Evolutionary conservation across 1,140 invertebrate species (phyloP), one percentile per base, ranked within the genome.

Genomic region (Heliothis virescens): DNA sequence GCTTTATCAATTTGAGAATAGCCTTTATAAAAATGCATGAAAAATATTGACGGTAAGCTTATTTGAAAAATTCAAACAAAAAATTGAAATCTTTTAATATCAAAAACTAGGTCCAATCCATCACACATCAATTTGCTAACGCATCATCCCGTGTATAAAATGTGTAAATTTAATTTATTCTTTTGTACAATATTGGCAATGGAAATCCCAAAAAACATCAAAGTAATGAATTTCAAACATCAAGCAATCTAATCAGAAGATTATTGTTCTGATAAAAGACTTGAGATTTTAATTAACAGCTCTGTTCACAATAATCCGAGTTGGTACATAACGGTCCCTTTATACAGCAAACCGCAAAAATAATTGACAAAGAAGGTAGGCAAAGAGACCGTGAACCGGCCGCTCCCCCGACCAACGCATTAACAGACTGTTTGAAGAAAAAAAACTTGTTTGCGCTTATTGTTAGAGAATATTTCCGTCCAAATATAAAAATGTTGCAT

Each of bases 401-500:
- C 55, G n/a, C 29, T 53, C 26, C 21, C 18, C 57, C 15, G 18
- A 52, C 47, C 73, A 13, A 52, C 15, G 50, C 50, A 63, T 63
- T 67, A 67, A 77, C 62, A 57, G 52, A 57, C 26, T 41, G 29
- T 67, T 53, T 69, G 62, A 78, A 67, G 18, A n/a, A 65, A 65
- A n/a, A 73, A 77, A 71, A 77, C 29, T 72, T 77, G 67, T 82
- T 79, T 65, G 50, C 59, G 50, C 78, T 63, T 72, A 76, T 76
- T 76, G 71, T 79, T 47, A 26, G 18, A 81, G 69, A 77, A 80
- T 73, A 79, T 79, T 81, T 53, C 53, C 71, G 52, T 82, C 52
- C 79, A 79, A 85, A 84, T 57, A 85, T 83, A 85, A 79, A 83
- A 84, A 79, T 71, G 53, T 80, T 81, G 72, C 83, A 83, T 84